Evolutionary conservation across 2,888 invertebrate genomes (phyloP).

Genomic region (Artemia sp.): DNA sequence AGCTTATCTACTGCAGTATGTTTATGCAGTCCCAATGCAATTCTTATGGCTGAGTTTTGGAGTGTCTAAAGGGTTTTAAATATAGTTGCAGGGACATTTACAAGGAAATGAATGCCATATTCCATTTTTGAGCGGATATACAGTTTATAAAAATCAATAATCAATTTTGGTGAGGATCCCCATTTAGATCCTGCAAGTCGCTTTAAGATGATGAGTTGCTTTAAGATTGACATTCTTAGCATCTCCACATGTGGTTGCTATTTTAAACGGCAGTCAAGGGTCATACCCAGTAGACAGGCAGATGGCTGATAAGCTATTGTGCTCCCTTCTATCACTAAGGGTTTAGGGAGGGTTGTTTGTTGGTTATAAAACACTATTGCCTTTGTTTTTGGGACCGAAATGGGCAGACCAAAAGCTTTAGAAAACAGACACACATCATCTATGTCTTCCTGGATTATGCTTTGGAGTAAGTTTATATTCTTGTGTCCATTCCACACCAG

Average conservation of each 20-base stretch:
- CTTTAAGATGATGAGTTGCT: neutral
- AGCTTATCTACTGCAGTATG: neutral
- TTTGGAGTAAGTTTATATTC: too few relatives aligned
- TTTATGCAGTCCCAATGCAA: neutral
- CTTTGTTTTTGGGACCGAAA: neutral
- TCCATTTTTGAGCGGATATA: too few relatives aligned
- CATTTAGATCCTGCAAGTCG: too few relatives aligned
- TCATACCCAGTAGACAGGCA: neutral
- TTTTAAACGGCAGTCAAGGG: neutral
- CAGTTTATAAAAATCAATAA: too few relatives aligned
- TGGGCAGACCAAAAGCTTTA: conserved; percentile 5
- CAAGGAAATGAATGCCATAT: neutral
- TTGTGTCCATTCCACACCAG: too few relatives aligned
- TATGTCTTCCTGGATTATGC: neutral
- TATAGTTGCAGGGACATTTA: neutral
- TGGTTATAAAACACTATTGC: neutral
- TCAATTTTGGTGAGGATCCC: too few relatives aligned
- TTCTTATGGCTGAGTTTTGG: neutral
- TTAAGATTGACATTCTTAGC: neutral
- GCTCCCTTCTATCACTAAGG: neutral
- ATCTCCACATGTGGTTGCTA: neutral
- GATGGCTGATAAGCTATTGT: neutral
- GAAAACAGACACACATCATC: conserved; percentile 8
- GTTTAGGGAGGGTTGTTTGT: neutral
- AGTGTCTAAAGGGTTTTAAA: neutral